Evolutionary conservation across 1,140 invertebrate species (phyloP), one percentile per base, ranked within the genome.

Genomic region (Berghia stephanieae): DNA sequence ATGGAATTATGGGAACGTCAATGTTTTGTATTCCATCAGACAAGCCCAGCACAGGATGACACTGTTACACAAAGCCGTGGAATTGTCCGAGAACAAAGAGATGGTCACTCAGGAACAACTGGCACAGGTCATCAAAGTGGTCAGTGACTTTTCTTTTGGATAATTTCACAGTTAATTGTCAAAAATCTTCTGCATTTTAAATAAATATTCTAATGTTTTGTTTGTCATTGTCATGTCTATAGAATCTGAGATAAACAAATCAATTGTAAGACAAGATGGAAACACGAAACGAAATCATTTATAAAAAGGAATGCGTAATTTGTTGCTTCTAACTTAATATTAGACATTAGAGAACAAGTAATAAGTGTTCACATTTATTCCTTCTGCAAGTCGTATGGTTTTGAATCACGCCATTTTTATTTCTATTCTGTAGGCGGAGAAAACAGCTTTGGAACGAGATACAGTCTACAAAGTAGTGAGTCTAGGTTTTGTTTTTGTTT

Each of bases 401-500:
- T n/a, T n/a, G n/a, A n/a, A n/a, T n/a, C n/a, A n/a, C n/a, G n/a
- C n/a, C n/a, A n/a, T n/a, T 24, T 42, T 21, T 70, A 52, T 68
- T 24, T 79, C 80, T 68, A 71, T 46, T 78, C 78, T 81, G 31
- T 77, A 88, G 86, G 86, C 85, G 34, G 86, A 88, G 70, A 85
- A 85, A 75, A 85, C 81, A 55, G 85, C 86, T 43, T 77, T 83
- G 70, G 86, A 88, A 78, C 81, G 86, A 72, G 86, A 88, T 69
- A 86, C 83, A 6, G 86, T 83, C 75, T 86, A 84, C 24, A 85
- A 88, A 85, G 83, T 83, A 70, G 86, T 88, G 81, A 82, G 85
- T 81, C 34, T 38, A 43, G 43, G 42, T 36, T 42, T 36, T 60
- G 4, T 18, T 72, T 44, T 27, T 70, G 4, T 46, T 31, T 38